Percentiles rank a stretch among this genome's conserved stretches.
Evolutionary conservation across 2,113 vertebrate species (phyloP).

Genomic region (Pholis gunnellus): DNA sequence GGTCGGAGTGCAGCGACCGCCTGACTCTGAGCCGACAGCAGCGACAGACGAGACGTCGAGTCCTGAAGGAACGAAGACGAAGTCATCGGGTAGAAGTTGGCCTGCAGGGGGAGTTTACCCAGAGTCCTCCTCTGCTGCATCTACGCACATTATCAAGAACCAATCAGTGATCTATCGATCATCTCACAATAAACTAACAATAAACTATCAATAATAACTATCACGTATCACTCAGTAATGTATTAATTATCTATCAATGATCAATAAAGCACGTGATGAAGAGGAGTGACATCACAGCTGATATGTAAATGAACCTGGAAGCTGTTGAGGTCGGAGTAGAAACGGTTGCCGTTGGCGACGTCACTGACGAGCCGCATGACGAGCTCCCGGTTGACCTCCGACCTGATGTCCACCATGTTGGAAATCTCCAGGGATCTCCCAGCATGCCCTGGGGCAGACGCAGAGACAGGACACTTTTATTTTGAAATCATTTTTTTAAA

Average conservation of each 20-base stretch:
- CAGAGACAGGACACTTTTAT: not conserved
- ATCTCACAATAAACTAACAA: not conserved
- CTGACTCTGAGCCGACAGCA: conserved; percentile 91
- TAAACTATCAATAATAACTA: not conserved
- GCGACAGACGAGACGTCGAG: conserved; percentile 79
- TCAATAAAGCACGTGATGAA: not conserved
- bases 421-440: conserved; percentile 90
- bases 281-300: not conserved
- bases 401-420: conserved; percentile 93
- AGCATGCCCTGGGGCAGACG: conserved; percentile 61
- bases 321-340: conserved; percentile 93
- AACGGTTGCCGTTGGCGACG: conserved; percentile 87
- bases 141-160: conserved; percentile 67
- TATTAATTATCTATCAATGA: not conserved
- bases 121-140: conserved; percentile 90
- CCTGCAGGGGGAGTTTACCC: conserved; percentile 92
- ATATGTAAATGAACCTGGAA: conserved; percentile 87
- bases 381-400: conserved; percentile 91
- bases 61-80: conserved; percentile 92
- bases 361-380: conserved; percentile 91
- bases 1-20: conserved; percentile 87
- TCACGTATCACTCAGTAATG: too few relatives aligned
- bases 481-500: not conserved
- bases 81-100: conserved; percentile 94
- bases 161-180: not conserved